These are phyloP conservation scores for Gavialis gangeticus DNA, from an alignment of 2,113 vertebrate species.

Conservation along the genomic window DNA sequence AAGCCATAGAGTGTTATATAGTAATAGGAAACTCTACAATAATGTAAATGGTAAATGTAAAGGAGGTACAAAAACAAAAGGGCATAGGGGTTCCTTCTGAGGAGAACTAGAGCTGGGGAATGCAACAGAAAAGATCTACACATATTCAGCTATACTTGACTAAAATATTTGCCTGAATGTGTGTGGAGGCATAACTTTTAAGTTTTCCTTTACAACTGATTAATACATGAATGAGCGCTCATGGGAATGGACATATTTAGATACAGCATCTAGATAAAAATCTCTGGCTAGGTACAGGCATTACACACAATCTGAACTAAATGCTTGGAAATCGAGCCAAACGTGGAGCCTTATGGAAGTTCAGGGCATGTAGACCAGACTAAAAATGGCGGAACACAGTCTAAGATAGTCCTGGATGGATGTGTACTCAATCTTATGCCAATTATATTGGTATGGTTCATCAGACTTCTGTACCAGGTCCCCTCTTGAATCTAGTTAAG, in stretches of 20 bases:
- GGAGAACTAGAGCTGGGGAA: not conserved
- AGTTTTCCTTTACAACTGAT: not conserved
- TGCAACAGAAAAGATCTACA: not conserved
- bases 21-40: not conserved
- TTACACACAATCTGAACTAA: too few species aligned
- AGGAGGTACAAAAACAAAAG: not conserved
- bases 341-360: too few species aligned
- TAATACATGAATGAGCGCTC: not conserved
- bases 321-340: too few species aligned
- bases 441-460: too few species aligned
- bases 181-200: not conserved
- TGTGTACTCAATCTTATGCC: too few species aligned
- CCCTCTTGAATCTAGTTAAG: too few species aligned
- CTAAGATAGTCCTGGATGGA: too few species aligned
- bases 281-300: not conserved
- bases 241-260: not conserved
- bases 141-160: not conserved
- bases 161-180: not conserved
- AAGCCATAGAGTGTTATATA: not conserved
- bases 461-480: too few species aligned
- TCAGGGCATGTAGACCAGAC: too few species aligned
- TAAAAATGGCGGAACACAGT: too few species aligned
- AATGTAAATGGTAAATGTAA: not conserved
- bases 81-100: not conserved
- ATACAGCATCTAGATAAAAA: not conserved